Percentiles rank a stretch among this genome's conserved stretches.
Conservation (phyloP, 1,140 invertebrate genomes). For the Paraescarpia echinospica region DNA sequence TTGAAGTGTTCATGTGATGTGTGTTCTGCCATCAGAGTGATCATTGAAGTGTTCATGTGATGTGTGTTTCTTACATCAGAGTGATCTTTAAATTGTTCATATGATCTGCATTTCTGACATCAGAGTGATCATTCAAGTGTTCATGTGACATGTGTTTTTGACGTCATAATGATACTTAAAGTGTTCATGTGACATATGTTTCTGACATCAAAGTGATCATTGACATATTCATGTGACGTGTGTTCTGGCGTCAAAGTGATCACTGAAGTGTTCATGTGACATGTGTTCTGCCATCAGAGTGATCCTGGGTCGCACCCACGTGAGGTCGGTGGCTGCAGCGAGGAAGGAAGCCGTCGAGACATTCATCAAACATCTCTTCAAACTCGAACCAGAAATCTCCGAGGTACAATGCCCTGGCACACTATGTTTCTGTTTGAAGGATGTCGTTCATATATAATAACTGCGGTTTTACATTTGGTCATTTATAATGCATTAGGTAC, state of each 20-base stretch:
- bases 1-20: too few species aligned
- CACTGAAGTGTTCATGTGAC: slow-evolving; percentile 65
- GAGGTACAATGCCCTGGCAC: slow-evolving; percentile 42
- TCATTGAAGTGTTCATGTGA: too few species aligned
- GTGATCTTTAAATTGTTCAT: too few species aligned
- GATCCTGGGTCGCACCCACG: slow-evolving; percentile 82
- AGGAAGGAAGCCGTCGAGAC: slow-evolving; percentile 81
- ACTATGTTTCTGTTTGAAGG: neutral
- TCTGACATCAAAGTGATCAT: neutral
- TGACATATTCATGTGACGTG: neutral
- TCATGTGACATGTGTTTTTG: too few species aligned
- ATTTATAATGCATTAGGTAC: neutral
- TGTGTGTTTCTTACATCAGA: too few species aligned
- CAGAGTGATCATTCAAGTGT: too few species aligned
- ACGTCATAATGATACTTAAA: too few species aligned
- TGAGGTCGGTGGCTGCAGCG: slow-evolving; percentile 90
- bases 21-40: too few species aligned
- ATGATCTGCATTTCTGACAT: too few species aligned
- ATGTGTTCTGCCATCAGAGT: slow-evolving; percentile 35
- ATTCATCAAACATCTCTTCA: slow-evolving; percentile 84
- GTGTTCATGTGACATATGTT: too few species aligned
- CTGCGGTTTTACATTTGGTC: neutral
- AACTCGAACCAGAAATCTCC: slow-evolving; percentile 84
- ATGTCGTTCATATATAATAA: too few species aligned
- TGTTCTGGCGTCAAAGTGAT: slow-evolving; percentile 55